Conservation (phyloP, 2,888 invertebrate genomes). For the Euplexia lucipara region DNA sequence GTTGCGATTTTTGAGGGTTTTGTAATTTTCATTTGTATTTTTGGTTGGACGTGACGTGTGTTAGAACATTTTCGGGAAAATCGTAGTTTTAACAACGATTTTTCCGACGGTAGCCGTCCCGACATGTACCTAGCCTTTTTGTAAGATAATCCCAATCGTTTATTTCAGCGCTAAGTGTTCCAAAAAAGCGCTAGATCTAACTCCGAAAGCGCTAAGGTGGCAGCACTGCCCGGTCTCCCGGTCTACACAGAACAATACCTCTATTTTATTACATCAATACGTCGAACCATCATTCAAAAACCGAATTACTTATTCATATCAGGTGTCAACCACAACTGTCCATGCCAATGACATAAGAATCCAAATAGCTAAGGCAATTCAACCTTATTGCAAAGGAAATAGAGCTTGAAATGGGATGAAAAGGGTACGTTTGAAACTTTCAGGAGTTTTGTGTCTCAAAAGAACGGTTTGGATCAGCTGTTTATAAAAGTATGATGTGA, state of each 20-base stretch:
- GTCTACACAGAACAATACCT: constrained; percentile 60
- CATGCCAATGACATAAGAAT: constrained; percentile 35
- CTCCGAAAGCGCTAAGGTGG: too few species aligned
- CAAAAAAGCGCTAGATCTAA: too few species aligned
- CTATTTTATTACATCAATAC: constrained; percentile 66
- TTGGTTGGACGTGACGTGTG: too few species aligned
- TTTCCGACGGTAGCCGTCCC: too few species aligned
- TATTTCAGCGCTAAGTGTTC: too few species aligned
- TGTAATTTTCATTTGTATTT: too few species aligned
- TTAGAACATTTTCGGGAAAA: too few species aligned
- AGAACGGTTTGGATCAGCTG: background rate
- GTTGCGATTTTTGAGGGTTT: too few species aligned
- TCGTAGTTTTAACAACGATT: too few species aligned
- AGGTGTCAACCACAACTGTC: constrained; percentile 51
- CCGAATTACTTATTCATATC: constrained; percentile 61
- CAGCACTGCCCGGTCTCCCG: constrained; percentile 47
- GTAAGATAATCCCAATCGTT: too few species aligned
- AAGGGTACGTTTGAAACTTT: background rate
- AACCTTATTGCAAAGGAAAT: constrained; percentile 9
- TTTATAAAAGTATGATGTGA: background rate
- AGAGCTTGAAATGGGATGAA: background rate
- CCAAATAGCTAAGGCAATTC: background rate
- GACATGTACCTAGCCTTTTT: too few species aligned
- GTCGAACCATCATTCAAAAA: constrained; percentile 62
- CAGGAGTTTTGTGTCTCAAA: constrained; percentile 11